A percentile compares a stretch with the other conserved stretches of the same genome.
Conservation (phyloP, 2,797 vertebrate species). For the Alauda arvensis region DNA sequence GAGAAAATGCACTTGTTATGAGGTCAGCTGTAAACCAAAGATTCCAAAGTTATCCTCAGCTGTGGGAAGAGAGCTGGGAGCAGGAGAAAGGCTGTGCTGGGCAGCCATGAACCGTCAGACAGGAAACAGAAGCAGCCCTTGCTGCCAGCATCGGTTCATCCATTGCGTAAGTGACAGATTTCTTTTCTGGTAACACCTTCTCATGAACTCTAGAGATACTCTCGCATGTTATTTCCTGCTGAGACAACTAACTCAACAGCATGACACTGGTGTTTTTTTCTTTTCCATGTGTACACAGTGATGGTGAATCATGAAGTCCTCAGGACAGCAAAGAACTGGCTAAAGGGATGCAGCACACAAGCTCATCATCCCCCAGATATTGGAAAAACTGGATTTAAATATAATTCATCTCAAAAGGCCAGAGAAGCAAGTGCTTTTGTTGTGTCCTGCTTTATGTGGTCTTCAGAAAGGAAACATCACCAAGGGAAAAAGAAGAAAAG, state of each 20-base stretch:
- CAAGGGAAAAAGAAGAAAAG: not conserved
- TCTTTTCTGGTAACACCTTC: not conserved
- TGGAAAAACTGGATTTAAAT: conserved; percentile 21
- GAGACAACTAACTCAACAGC: not conserved
- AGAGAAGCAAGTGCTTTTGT: conserved; percentile 23
- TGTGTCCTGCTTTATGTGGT: not conserved
- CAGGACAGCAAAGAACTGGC: conserved; percentile 10
- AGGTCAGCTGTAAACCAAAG: conserved; percentile 13
- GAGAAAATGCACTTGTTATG: not conserved
- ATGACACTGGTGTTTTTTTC: not conserved
- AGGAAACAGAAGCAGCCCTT: not conserved
- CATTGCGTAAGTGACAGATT: not conserved
- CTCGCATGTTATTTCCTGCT: not conserved
- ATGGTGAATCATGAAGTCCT: conserved; percentile 64
- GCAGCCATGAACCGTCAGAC: not conserved
- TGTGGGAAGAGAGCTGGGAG: not conserved
- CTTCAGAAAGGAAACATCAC: not conserved
- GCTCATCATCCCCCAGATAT: not conserved
- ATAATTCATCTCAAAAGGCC: conserved; percentile 35
- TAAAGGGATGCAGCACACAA: conserved; percentile 12
- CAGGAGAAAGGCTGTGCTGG: not conserved
- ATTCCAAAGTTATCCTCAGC: not conserved
- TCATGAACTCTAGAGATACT: not conserved
- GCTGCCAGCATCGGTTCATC: not conserved
- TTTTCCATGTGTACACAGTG: conserved; percentile 51